phyloP scores from a whole-genome alignment of 2,113 vertebrate genomes.

The Pogona vitticeps region DNA sequence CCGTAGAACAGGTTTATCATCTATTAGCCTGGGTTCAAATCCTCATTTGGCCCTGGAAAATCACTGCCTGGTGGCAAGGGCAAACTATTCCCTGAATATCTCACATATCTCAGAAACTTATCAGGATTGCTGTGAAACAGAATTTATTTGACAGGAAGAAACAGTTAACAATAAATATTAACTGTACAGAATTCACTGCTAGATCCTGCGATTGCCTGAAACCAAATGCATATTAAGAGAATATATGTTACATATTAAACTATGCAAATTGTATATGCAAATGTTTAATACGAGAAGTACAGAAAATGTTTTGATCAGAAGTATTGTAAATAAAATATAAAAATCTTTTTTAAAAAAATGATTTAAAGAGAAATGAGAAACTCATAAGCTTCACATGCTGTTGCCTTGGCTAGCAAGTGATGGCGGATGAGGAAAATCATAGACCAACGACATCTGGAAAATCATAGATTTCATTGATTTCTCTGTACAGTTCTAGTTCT shows the following conservation, averaged over 20 bases:
- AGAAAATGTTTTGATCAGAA: neutral
- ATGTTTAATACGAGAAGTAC: neutral
- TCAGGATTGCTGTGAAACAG: too few relatives aligned
- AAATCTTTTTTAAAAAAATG: constrained; percentile 27
- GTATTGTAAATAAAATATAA: neutral
- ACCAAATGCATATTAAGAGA: constrained; percentile 39
- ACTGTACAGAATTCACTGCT: constrained; percentile 63
- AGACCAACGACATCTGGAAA: neutral
- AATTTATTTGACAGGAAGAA: too few relatives aligned
- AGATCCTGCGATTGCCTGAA: constrained; percentile 46
- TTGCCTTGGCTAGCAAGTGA: neutral
- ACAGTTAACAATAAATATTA: constrained; percentile 40
- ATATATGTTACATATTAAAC: constrained; percentile 44
- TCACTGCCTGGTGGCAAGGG: too few relatives aligned
- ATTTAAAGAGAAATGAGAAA: neutral
- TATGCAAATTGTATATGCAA: constrained; percentile 18
- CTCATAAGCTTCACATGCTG: too few relatives aligned
- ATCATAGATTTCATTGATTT: constrained; percentile 1
- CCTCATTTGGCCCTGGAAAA: too few relatives aligned
- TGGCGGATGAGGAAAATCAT: neutral
- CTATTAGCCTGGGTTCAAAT: constrained; percentile 38
- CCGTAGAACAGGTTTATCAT: constrained; percentile 37
- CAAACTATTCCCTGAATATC: too few relatives aligned
- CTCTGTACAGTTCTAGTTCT: too few relatives aligned
- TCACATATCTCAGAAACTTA: too few relatives aligned